Evolutionary conservation across 2,888 invertebrate genomes (phyloP), one percentile per base, ranked within the genome.

Genomic region (Heliconius hortense): DNA sequence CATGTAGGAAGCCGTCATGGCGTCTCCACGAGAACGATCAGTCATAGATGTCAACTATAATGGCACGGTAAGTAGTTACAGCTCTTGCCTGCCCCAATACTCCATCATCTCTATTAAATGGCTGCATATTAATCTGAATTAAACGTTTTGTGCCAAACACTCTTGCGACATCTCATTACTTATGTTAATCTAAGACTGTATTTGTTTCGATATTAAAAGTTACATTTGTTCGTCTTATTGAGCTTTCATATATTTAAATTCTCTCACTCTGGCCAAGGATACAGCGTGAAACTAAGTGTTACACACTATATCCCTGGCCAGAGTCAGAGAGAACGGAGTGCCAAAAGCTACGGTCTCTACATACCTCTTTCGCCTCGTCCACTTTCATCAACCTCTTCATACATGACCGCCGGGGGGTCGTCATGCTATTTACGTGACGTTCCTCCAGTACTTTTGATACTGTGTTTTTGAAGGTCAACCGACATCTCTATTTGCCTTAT

Each of bases 31-130:
- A 79, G 82, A 82, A 84, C 89, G 85, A 93, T 93, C 93, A 89
- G 85, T 93, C 93, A 93, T 80, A 84, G 82, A 90, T 93, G 93
- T 92, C 93, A 93, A 86, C 85, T 86, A 89, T 90, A 92, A 93
- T 90, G 88, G 87, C 84, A 81, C 83, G 64, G 64, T 64, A n/a
- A 64, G 64, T 64, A 83, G 79, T 83, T 83, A 74, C 74, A 60
- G 60, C 24, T 60, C 70, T 60, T 56, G 74, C 66, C 63, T 56
- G 81, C 81, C 80, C 78, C 82, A 81, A 83, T 88, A 90, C 90
- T 93, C 93, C 84, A 92, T 93, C 93, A 92, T 89, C 82, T 82
- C 82, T 77, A 70, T 74, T 74, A 82, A 83, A 86, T 86, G 84
- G 85, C 89, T 89, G 90, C 89, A 90, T 90, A 86, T 80, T 77